Conservation (phyloP, 2,113 vertebrate species). For the Microcebus jonahi region DNA sequence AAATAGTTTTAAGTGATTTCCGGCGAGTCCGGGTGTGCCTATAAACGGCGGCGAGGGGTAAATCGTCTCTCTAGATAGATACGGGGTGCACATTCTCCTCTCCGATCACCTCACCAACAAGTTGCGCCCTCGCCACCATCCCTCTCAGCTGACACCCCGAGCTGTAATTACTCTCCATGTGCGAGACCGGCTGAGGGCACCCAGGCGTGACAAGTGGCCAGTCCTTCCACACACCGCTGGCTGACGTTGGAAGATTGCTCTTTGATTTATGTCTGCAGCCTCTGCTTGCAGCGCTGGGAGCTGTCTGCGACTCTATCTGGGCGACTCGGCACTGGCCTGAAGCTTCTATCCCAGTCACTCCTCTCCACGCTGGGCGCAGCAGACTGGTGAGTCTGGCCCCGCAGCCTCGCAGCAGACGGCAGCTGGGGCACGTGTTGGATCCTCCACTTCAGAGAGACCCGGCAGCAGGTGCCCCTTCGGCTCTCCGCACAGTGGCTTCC, state of each 20-base stretch:
- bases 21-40: no score
- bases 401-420: neutral
- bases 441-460: slow-evolving; percentile 13
- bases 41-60: neutral
- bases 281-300: slow-evolving; percentile 25
- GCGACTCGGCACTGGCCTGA: slow-evolving; percentile 47
- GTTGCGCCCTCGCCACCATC: neutral
- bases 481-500: neutral
- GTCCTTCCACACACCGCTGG: neutral
- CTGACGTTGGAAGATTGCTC: neutral
- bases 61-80: neutral
- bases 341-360: slow-evolving; percentile 37
- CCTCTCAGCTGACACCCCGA: neutral
- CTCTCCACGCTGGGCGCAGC: neutral
- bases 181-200: neutral
- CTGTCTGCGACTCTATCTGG: slow-evolving; percentile 58
- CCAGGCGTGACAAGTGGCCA: slow-evolving; percentile 42
- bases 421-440: neutral
- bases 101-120: neutral
- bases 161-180: slow-evolving; percentile 1
- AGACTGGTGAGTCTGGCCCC: neutral
- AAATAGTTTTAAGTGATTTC: no score
- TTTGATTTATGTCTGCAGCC: slow-evolving; percentile 67
- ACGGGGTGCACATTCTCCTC: neutral
- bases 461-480: neutral